phyloP scores from a whole-genome alignment of 2,113 vertebrate species.

The Bujurquina vittata region DNA sequence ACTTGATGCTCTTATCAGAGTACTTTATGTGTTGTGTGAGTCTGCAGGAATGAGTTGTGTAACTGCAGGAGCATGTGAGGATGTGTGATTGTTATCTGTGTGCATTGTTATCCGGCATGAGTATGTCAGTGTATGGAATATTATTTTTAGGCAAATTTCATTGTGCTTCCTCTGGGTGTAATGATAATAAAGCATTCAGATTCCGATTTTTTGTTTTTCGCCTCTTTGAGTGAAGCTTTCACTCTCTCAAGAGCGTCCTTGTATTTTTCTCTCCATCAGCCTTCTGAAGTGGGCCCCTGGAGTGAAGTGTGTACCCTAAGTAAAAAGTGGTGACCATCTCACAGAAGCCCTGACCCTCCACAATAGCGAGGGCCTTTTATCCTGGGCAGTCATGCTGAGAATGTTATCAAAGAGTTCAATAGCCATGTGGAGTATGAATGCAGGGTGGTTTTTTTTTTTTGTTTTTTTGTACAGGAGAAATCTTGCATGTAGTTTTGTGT shows the following conservation, averaged over 20 bases:
- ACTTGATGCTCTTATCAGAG: not conserved
- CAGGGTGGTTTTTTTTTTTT: not conserved
- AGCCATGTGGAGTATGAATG: not conserved
- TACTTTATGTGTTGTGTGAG: not conserved
- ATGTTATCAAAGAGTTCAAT: not conserved
- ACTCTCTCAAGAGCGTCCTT: not conserved
- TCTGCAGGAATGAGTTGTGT: not conserved
- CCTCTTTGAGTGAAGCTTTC: not conserved
- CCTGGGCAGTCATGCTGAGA: not conserved
- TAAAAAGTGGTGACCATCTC: constrained; percentile 4
- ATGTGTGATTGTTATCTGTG: not conserved
- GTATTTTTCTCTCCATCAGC: not conserved
- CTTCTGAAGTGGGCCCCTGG: not conserved
- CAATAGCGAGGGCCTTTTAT: not conserved
- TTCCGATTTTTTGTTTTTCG: not conserved
- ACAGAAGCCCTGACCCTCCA: not conserved
- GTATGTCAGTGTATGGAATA: not conserved
- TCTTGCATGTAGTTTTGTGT: not conserved
- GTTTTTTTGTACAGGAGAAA: not conserved
- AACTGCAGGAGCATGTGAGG: not conserved
- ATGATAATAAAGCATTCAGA: not conserved
- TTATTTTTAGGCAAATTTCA: not conserved
- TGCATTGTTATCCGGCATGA: not conserved
- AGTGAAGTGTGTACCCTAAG: not conserved
- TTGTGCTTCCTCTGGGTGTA: not conserved